Conservation (phyloP, 1,140 invertebrate genomes). For the Drosophila pseudoobscura region DNA sequence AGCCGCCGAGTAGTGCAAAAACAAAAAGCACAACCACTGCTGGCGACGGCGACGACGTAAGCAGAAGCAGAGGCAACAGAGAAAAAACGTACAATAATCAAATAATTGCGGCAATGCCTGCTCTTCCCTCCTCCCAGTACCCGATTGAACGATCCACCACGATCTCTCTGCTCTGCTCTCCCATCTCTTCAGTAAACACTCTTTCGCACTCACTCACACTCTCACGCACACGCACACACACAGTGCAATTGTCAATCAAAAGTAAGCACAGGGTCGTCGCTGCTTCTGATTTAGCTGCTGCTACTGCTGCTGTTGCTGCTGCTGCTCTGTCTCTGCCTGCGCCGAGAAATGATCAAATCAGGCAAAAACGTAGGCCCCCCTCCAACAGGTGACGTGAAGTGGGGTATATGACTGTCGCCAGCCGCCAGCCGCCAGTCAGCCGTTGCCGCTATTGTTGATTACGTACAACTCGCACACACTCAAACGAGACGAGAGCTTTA, state of each 20-base stretch:
- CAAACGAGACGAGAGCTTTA: slow-evolving; percentile 14
- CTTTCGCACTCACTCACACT: slow-evolving; percentile 53
- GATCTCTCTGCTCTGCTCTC: background rate
- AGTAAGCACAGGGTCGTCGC: slow-evolving; percentile 69
- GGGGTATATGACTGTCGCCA: slow-evolving; percentile 66
- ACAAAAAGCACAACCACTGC: slow-evolving; percentile 60
- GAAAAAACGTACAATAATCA: slow-evolving; percentile 71
- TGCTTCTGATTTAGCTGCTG: slow-evolving; percentile 18
- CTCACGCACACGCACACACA: slow-evolving; percentile 43
- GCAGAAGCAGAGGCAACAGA: slow-evolving; percentile 38
- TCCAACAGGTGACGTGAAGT: slow-evolving; percentile 74
- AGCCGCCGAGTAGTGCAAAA: slow-evolving; percentile 62
- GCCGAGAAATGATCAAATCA: slow-evolving; percentile 77
- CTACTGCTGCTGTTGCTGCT: slow-evolving; percentile 30
- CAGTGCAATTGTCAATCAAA: slow-evolving; percentile 79
- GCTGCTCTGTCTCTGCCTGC: slow-evolving; percentile 17
- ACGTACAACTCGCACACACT: slow-evolving; percentile 54
- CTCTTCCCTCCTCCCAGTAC: slow-evolving; percentile 27
- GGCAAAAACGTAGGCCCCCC: slow-evolving; percentile 63
- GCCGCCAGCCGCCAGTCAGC: slow-evolving; percentile 58
- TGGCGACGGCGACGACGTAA: slow-evolving; percentile 21
- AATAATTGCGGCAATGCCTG: slow-evolving; percentile 60
- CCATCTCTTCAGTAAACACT: background rate
- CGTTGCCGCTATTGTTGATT: slow-evolving; percentile 69
- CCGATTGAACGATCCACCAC: background rate